Evolutionary conservation across 2,113 vertebrate species (phyloP).

Genomic region (Cephalopholis sonnerati): DNA sequence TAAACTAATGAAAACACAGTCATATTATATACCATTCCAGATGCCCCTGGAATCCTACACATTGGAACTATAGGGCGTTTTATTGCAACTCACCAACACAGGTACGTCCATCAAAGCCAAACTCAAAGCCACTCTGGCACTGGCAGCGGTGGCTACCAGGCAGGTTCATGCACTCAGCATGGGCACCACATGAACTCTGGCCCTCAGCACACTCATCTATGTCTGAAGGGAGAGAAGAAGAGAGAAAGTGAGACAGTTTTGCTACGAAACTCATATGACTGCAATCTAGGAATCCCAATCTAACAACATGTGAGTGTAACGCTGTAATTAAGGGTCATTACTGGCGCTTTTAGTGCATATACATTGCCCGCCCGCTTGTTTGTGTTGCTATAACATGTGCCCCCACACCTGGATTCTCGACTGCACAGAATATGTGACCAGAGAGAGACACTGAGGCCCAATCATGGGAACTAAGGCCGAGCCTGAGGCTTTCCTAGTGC

Average conservation of each 20-base stretch:
- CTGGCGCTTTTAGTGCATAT: slow-evolving; percentile 27
- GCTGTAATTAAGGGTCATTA: slow-evolving; percentile 63
- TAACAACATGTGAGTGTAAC: slow-evolving; percentile 27
- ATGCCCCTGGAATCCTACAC: too few species aligned
- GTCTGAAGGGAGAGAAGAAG: slow-evolving; percentile 79
- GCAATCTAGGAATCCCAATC: slow-evolving; percentile 34
- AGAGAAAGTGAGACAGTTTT: slow-evolving; percentile 18
- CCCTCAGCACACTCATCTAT: slow-evolving; percentile 89
- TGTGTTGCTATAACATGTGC: slow-evolving; percentile 18
- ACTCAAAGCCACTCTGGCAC: slow-evolving; percentile 85
- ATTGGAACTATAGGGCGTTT: not conserved
- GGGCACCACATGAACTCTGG: slow-evolving; percentile 83
- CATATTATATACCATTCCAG: too few species aligned
- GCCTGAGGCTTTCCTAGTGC: slow-evolving; percentile 61
- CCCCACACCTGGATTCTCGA: slow-evolving; percentile 39
- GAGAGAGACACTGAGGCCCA: slow-evolving; percentile 43
- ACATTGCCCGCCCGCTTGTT: slow-evolving; percentile 3
- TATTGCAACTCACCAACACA: slow-evolving; percentile 86
- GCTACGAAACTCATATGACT: not conserved
- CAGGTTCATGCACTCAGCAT: slow-evolving; percentile 87
- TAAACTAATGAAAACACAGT: too few species aligned
- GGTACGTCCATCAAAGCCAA: slow-evolving; percentile 79
- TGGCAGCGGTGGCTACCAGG: slow-evolving; percentile 89
- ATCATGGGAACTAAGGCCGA: slow-evolving; percentile 59
- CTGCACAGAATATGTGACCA: slow-evolving; percentile 20